These are phyloP conservation scores for Gouania willdenowi DNA, from an alignment of 2,797 vertebrate genomes.

Conservation along the genomic window DNA sequence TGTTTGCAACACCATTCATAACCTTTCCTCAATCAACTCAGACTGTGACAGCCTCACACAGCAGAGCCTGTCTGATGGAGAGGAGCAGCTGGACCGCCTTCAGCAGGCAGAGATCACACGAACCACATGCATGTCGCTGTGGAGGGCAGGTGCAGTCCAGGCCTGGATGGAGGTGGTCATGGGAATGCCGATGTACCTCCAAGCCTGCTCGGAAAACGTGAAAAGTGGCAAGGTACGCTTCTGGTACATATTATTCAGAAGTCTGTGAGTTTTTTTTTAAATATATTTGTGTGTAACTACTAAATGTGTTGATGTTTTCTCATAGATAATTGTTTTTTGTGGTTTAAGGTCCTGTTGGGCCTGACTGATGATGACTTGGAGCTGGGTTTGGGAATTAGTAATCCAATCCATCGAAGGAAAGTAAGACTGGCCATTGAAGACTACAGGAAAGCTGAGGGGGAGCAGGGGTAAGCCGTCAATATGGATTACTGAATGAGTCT, in stretches of 20 bases:
- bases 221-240: slow-evolving; percentile 84
- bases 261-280: neutral
- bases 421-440: slow-evolving; percentile 86
- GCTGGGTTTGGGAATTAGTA: slow-evolving; percentile 77
- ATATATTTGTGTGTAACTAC: neutral
- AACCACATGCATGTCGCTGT: slow-evolving; percentile 82
- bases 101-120: slow-evolving; percentile 83
- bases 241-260: neutral
- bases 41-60: slow-evolving; percentile 81
- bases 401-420: slow-evolving; percentile 83
- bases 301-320: too few relatives aligned
- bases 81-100: slow-evolving; percentile 83
- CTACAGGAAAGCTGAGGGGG: slow-evolving; percentile 81
- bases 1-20: slow-evolving; percentile 48
- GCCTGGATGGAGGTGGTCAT: slow-evolving; percentile 90
- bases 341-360: slow-evolving; percentile 81
- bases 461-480: slow-evolving; percentile 77
- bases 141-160: slow-evolving; percentile 83
- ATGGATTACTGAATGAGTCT: too few relatives aligned
- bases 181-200: slow-evolving; percentile 87
- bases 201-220: slow-evolving; percentile 82
- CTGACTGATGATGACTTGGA: slow-evolving; percentile 85
- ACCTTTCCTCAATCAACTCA: slow-evolving; percentile 67
- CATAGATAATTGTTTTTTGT: slow-evolving; percentile 1
- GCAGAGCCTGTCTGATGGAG: slow-evolving; percentile 82